phyloP scores from a whole-genome alignment of 2,888 invertebrate species.

The Muscina levida region DNA sequence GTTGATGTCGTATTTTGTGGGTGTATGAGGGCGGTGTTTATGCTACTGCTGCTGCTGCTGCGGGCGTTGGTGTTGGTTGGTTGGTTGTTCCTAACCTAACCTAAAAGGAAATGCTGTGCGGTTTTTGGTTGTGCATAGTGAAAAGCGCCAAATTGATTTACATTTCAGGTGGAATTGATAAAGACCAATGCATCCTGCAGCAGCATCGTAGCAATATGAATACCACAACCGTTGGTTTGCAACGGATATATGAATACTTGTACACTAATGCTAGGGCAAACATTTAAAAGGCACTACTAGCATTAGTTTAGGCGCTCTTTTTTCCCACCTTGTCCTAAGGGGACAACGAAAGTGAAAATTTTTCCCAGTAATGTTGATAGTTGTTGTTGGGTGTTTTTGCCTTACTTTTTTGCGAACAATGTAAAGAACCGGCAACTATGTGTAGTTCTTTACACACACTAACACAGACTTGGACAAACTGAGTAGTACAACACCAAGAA shows the following conservation, averaged over 20 bases:
- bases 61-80: background rate
- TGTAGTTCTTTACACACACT: no score
- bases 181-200: background rate
- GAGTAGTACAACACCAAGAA: background rate
- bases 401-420: background rate
- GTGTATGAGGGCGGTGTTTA: no score
- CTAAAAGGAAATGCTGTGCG: slow-evolving; percentile 64
- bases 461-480: no score
- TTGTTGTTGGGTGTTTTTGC: background rate
- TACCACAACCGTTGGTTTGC: no score
- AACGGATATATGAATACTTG: background rate
- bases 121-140: background rate
- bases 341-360: background rate
- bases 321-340: background rate
- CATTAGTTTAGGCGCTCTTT: slow-evolving; percentile 20
- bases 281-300: no score
- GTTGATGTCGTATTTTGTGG: no score
- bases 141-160: slow-evolving; percentile 38
- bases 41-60: slow-evolving; percentile 4
- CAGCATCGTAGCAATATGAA: no score
- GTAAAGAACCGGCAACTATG: slow-evolving; percentile 36
- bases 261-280: slow-evolving; percentile 3
- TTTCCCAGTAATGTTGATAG: background rate
- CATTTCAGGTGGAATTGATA: slow-evolving; percentile 14
- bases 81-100: slow-evolving; percentile 66